Evolutionary conservation across 2,113 vertebrate genomes (phyloP).

Genomic region (Ammospiza nelsoni): DNA sequence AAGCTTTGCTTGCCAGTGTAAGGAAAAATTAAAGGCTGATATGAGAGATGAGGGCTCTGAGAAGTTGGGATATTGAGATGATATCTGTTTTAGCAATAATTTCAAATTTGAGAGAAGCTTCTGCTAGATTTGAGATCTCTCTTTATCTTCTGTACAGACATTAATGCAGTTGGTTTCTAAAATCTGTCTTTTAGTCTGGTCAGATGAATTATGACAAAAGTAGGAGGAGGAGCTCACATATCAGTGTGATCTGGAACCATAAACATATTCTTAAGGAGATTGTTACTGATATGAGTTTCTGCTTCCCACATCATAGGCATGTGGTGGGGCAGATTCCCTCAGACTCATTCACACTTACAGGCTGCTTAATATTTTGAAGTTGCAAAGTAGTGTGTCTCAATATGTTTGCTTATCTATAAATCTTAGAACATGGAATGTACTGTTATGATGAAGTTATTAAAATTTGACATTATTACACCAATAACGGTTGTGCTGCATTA

Average conservation of each 20-base stretch:
- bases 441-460: not conserved
- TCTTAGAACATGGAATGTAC: not conserved
- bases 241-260: not conserved
- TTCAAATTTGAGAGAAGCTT: not conserved
- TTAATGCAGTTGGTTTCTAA: not conserved
- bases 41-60: not conserved
- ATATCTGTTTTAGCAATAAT: not conserved
- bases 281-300: not conserved
- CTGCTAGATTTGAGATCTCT: not conserved
- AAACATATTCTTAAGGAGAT: not conserved
- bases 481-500: not conserved
- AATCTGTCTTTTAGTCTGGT: not conserved
- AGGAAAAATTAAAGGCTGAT: not conserved
- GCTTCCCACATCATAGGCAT: fast-evolving
- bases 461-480: not conserved
- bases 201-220: not conserved
- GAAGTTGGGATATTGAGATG: not conserved
- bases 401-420: not conserved
- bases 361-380: not conserved
- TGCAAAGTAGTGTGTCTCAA: not conserved
- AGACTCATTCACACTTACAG: not conserved
- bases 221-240: not conserved
- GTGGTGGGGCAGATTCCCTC: not conserved
- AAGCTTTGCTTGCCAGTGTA: not conserved
- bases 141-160: not conserved